These are phyloP conservation scores for Drosophila heteroneura DNA, from an alignment of 2,888 invertebrate species.

Conservation along the genomic window DNA sequence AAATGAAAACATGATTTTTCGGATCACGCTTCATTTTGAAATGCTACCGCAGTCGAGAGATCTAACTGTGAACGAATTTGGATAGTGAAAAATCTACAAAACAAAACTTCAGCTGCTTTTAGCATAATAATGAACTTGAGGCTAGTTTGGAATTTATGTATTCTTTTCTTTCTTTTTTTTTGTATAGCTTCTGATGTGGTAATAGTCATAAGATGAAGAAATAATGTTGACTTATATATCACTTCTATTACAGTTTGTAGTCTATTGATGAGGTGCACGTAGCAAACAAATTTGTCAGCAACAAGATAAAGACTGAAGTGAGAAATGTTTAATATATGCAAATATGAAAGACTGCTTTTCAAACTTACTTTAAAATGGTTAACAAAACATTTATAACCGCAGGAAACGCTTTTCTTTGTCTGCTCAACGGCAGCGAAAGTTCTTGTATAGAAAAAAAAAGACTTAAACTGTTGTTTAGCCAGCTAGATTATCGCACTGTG, in stretches of 20 bases:
- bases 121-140: slow-evolving; percentile 69
- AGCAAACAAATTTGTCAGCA: slow-evolving; percentile 65
- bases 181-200: slow-evolving; percentile 49
- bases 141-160: slow-evolving; percentile 17
- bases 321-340: slow-evolving; percentile 46
- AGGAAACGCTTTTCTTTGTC: slow-evolving; percentile 24
- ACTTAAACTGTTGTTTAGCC: slow-evolving; percentile 40
- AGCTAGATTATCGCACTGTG: slow-evolving; percentile 44
- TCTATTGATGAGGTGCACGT: slow-evolving; percentile 45
- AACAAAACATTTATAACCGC: slow-evolving; percentile 13
- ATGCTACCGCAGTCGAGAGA: slow-evolving; percentile 51
- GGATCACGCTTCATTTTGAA: slow-evolving; percentile 58
- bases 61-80: slow-evolving; percentile 70
- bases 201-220: slow-evolving; percentile 51
- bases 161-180: neutral
- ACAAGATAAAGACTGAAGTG: slow-evolving; percentile 20
- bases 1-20: slow-evolving; percentile 63
- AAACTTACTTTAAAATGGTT: slow-evolving; percentile 4
- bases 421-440: slow-evolving; percentile 49
- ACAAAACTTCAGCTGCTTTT: slow-evolving; percentile 31
- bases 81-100: slow-evolving; percentile 55
- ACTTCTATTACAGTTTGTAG: slow-evolving; percentile 23
- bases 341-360: slow-evolving; percentile 23
- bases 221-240: slow-evolving; percentile 36
- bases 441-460: slow-evolving; percentile 28